Base-by-base conservation (phyloP, 1,140 invertebrate genomes). In the Habropoda laboriosa region DNA sequence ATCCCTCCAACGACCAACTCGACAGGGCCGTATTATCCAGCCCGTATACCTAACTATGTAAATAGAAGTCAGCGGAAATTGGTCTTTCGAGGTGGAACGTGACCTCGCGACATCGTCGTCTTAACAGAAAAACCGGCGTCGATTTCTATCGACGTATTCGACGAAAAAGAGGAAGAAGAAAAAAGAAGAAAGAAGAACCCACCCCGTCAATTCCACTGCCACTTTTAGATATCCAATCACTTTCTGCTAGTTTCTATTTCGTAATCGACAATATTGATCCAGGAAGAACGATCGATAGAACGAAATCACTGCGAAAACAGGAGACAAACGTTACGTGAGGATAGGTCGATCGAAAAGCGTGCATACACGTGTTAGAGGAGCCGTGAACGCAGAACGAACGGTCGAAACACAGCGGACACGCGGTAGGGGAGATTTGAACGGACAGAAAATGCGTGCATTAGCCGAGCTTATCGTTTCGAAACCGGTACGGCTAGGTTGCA, bases 31-130 rank as follows among this genome's bases (percentile, higher is more conserved):
- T 85, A 87, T 89, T 90, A 90, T 89, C 86, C 87, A 83, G 84
- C 75, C 79, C 76, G 88, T 91, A 89, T 89, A 90, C 80, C 87
- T 85, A 89, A 90, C 89, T 91, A 92, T 91, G 89, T 90, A 92
- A 93, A 93, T 92, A 92, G 83, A 88, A 82, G 86, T 85, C 84
- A 81, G 79, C 90, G 91, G 91, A 92, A 92, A 92, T 92, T 91
- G 91, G 89, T 90, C 90, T 91, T 92, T 91, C 91, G 89, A 89
- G 85, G 83, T 79, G 85, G 86, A 86, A 79, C 83, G 75, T 82
- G 83, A 82, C 72, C 68, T 61, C 45, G 58, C 68, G 66, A 21
- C 21, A 18, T 24, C 42, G 38, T 38, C 75, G 45, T 71, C 75
- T 78, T 78, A 73, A 79, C 57, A 40, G 68, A 79, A 79, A 79